Conservation (phyloP, 2,797 vertebrate genomes). For the Apogon talboti region DNA sequence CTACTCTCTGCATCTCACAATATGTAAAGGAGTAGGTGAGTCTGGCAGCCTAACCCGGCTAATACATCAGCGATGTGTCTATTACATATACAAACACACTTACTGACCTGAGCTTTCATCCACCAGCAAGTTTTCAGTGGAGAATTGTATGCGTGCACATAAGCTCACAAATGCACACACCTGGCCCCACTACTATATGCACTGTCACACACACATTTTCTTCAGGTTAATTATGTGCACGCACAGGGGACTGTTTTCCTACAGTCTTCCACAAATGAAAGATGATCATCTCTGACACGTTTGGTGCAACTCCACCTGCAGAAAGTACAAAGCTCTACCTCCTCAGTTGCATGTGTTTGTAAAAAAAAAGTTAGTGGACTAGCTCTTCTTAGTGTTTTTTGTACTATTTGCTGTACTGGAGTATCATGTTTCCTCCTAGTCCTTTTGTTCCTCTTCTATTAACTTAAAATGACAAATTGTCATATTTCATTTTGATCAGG, state of each 20-base stretch:
- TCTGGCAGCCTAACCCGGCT: conserved; percentile 30
- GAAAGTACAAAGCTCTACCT: conserved; percentile 51
- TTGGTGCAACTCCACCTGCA: conserved; percentile 49
- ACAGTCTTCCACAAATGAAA: conserved; percentile 49
- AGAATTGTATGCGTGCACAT: neutral
- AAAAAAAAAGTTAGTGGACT: conserved; percentile 7
- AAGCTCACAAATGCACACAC: conserved; percentile 3
- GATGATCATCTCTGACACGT: conserved; percentile 61
- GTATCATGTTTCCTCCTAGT: neutral
- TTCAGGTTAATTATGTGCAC: conserved; percentile 41
- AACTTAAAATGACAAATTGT: neutral
- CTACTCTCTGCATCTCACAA: conserved; percentile 22
- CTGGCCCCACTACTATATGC: neutral
- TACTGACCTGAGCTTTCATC: neutral
- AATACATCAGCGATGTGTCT: conserved; percentile 40
- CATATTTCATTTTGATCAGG: too few relatives aligned
- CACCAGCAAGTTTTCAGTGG: conserved; percentile 12
- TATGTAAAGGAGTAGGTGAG: conserved; percentile 30
- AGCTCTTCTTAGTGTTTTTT: neutral
- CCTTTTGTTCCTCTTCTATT: conserved; percentile 5
- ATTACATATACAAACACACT: conserved; percentile 4
- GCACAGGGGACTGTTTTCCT: conserved; percentile 38
- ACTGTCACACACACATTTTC: conserved; percentile 25
- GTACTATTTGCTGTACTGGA: neutral
- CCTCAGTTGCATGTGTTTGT: conserved; percentile 25